Conservation (phyloP, 2,888 invertebrate genomes). For the Rhagonycha lutea region DNA sequence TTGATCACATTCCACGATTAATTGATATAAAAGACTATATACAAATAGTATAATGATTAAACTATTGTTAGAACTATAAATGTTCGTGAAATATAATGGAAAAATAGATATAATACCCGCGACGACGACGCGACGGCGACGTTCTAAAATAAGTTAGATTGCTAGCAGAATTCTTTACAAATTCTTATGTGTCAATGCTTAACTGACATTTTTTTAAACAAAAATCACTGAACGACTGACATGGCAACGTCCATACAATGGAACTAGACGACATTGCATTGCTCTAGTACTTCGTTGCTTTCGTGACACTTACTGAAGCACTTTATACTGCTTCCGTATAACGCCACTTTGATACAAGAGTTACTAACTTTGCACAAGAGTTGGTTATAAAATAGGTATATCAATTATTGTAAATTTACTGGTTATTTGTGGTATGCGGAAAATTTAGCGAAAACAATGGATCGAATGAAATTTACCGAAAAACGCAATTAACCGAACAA, state of each 20-base stretch:
- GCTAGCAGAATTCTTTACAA: too few species aligned
- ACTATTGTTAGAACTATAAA: too few species aligned
- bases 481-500: not conserved
- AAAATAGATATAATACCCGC: too few species aligned
- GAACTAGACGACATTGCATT: not conserved
- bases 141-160: too few species aligned
- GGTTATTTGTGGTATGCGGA: not conserved
- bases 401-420: not conserved
- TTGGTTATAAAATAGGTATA: not conserved
- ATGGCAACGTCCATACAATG: not conserved
- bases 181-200: not conserved
- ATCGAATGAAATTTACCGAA: not conserved
- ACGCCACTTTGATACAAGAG: not conserved
- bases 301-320: not conserved
- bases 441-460: not conserved
- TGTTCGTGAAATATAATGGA: too few species aligned
- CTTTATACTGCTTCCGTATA: not conserved
- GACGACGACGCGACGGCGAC: too few species aligned
- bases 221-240: not conserved
- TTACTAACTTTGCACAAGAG: not conserved
- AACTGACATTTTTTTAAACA: not conserved
- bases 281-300: not conserved
- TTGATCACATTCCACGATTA: too few species aligned
- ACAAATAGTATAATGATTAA: too few species aligned
- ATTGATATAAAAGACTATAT: too few species aligned